Evolutionary conservation across 2,113 vertebrate genomes (phyloP).

Genomic region (Hymenochirus boettgeri): DNA sequence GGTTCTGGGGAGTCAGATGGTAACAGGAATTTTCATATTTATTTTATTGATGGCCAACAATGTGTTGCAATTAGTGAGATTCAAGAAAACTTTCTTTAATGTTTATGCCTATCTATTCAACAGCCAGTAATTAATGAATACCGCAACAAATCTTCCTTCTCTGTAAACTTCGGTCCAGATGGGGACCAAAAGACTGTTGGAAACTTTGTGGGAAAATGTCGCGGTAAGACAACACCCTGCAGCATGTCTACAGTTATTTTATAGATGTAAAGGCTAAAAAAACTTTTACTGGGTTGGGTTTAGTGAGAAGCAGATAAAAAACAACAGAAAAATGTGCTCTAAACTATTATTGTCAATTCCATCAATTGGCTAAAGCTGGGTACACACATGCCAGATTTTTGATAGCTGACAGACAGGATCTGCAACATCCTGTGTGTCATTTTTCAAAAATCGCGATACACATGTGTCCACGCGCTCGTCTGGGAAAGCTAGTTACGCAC

Average conservation of each 20-base stretch:
- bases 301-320: not conserved
- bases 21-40: no score
- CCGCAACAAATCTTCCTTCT: slow-evolving; percentile 82
- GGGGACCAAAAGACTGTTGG: slow-evolving; percentile 80
- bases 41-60: no score
- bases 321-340: not conserved
- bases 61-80: no score
- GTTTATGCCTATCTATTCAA: not conserved
- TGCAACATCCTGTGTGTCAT: no score
- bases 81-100: no score
- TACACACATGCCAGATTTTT: not conserved
- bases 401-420: no score
- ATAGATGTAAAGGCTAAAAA: not conserved
- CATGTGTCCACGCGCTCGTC: not conserved
- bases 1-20: no score
- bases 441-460: no score
- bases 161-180: slow-evolving; percentile 73
- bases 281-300: not conserved
- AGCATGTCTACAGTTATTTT: not conserved
- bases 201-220: slow-evolving; percentile 68
- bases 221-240: slow-evolving; percentile 43
- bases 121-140: slow-evolving; percentile 68
- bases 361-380: not conserved
- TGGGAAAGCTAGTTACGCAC: no score
- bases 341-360: not conserved